Base-by-base conservation (phyloP, 1,140 invertebrate species). In the Lepeophtheirus salmonis region DNA sequence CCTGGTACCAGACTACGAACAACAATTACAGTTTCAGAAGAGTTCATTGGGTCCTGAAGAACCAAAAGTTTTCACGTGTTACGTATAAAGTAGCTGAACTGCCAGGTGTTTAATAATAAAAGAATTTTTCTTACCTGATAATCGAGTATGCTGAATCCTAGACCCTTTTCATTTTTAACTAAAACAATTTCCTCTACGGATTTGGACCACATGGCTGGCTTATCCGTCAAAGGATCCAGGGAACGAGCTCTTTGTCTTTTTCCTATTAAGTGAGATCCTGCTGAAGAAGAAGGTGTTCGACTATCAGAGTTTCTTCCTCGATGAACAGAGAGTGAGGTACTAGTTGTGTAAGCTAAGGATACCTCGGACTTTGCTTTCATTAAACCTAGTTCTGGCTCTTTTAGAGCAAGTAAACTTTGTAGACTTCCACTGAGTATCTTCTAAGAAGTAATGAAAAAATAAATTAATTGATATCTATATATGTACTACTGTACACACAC, bases 81-180 rank as follows among this genome's bases (percentile, higher is more conserved):
- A 41, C 6, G 30, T 41, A 41, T 41, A 6, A 41, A 41, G 30
- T 41, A 10, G n/a, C n/a, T 41, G n/a, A 10, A 41, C n/a, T 41
- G 30, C 6, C n/a, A 10, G 30, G 30, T 41, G 30, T 10, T 41
- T 10, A 10, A 41, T 41, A n/a, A 41, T 41, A n/a, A n/a, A 10
- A 41, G 30, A n/a, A 6, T 10, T 54, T 17, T n/a, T 6, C 23
- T 57, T 52, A 60, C 57, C 57, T 89, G 83, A 75, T 98, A 98
- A 75, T 98, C 96, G 65, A 98, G 78, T 71, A 99, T 96, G 65
- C 89, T 96, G 76, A 99, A 99, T 63, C 96, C 96, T 64, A 99
- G 79, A 26, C 95, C 96, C 64, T 89, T 79, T 70, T 96, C 90
- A 65, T 90, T 91, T 74, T 98, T 98, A 51, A 85, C 79, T 16